These are phyloP conservation scores for Columba janthina DNA, from an alignment of 2,113 vertebrate genomes.

Conservation along the genomic window DNA sequence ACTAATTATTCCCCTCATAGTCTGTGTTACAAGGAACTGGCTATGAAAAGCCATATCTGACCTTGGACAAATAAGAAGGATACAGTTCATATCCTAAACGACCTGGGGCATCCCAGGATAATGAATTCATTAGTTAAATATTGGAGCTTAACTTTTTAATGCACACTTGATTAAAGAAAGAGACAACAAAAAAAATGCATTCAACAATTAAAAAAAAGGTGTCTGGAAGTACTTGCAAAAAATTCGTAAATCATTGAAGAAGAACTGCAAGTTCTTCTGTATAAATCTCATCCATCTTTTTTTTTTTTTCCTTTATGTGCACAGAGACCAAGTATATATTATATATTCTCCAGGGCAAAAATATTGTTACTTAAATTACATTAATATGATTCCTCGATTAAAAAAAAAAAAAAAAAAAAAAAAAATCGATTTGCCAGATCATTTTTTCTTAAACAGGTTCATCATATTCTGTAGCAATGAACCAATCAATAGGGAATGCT, in stretches of 20 bases:
- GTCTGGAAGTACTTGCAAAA: neutral
- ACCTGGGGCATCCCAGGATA: neutral
- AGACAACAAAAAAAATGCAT: neutral
- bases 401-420: slow-evolving; percentile 60
- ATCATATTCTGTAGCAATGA: slow-evolving; percentile 73
- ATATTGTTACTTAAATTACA: slow-evolving; percentile 71
- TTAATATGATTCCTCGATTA: slow-evolving; percentile 67
- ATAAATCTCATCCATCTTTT: neutral
- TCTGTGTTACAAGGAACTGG: neutral
- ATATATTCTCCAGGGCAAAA: slow-evolving; percentile 26
- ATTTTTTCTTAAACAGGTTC: slow-evolving; percentile 83
- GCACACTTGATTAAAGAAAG: neutral
- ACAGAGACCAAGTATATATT: neutral
- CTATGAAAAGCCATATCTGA: neutral
- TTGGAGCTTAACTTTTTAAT: neutral
- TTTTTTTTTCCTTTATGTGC: neutral
- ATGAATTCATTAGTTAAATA: neutral
- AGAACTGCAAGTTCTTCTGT: neutral
- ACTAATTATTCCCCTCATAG: neutral
- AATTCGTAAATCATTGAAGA: neutral
- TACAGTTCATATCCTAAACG: neutral
- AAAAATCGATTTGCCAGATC: slow-evolving; percentile 75
- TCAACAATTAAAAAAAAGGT: neutral
- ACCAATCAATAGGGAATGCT: slow-evolving; percentile 78
- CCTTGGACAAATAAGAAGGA: neutral